These are phyloP conservation scores for Pristionchus arcanus DNA, from an alignment of 2,888 invertebrate genomes.

Conservation along the genomic window DNA sequence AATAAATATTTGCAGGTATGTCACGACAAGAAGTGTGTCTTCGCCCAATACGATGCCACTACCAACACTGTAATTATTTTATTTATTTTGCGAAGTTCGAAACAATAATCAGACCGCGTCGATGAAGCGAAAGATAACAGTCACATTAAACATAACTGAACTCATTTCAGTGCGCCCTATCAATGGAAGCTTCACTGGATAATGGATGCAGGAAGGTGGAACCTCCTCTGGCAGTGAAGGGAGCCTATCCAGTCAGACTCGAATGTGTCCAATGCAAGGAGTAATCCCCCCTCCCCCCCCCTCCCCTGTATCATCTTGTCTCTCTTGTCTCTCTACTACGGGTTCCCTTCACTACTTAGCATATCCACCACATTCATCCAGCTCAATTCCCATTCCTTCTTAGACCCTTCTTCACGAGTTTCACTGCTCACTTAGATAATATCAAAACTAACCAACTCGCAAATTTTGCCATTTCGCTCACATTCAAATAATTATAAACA, in stretches of 20 bases:
- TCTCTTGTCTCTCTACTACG: slow-evolving; percentile 13
- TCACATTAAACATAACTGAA: not conserved
- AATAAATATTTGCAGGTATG: slow-evolving; percentile 60
- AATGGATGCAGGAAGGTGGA: slow-evolving; percentile 23
- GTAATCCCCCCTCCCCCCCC: not conserved
- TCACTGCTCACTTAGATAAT: not conserved
- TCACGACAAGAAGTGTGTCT: slow-evolving; percentile 68
- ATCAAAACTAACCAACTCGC: not conserved
- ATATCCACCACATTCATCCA: slow-evolving; percentile 11
- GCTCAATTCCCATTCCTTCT: slow-evolving; percentile 35
- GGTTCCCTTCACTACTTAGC: slow-evolving; percentile 30
- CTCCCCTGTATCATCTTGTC: not conserved
- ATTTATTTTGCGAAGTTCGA: not conserved
- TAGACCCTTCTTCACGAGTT: slow-evolving; percentile 17
- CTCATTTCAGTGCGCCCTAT: slow-evolving; percentile 46
- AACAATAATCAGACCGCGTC: not conserved
- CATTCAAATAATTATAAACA: not conserved
- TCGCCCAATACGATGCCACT: slow-evolving; percentile 75
- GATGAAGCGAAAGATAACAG: not conserved
- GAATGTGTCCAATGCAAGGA: slow-evolving; percentile 53
- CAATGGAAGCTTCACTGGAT: slow-evolving; percentile 49
- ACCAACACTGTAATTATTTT: slow-evolving; percentile 65
- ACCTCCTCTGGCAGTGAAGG: slow-evolving; percentile 41
- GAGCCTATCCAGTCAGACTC: slow-evolving; percentile 26
- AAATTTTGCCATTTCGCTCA: not conserved